Base-by-base conservation (phyloP, 2,888 invertebrate genomes). In the Tupiocoris notatus region DNA sequence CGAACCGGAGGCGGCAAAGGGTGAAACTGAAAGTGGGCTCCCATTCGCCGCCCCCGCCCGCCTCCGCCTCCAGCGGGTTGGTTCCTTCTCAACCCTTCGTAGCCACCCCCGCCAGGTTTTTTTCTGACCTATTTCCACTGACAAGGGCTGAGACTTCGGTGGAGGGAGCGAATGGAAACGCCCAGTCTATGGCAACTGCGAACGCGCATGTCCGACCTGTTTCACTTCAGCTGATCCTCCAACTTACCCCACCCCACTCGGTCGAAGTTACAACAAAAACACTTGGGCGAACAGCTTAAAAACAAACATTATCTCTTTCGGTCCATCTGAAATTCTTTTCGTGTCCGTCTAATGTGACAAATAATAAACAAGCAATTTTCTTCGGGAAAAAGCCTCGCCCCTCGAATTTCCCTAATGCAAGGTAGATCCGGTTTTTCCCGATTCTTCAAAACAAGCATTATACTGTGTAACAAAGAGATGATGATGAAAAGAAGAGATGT, bases 1-100 rank as follows among this genome's bases (percentile, higher is more conserved):
- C 12, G 54, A 65, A 75, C 58, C 25, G 65, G 59, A 65, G 75
- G 75, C 66, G 75, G 65, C 54, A 57, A 58, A 66, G 75, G 75
- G 66, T 75, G 75, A 75, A 75, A 75, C 75, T 75, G 75, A 75
- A 75, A 75, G 75, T 75, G 23, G n/a, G 73, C 62, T 9, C 39
- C 39, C 12, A 39, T 39, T 39, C 39, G 39, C 39, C 12, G 39
- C 39, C 39, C 39, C 39, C n/a, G n/a, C n/a, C n/a, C n/a, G n/a
- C n/a, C 39, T 39, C 12, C 3, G 39, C 39, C 39, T 12, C 39
- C 63, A 2, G 1, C 39, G 39, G 39, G 39, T 39, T 39, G 39
- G 39, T 39, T 12, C 39, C 12, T 18, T 63, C 21, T 39, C 65
- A n/a, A 12, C 23, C 39, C 24, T 18, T 17, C 6, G n/a, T n/a